Evolutionary conservation across 1,140 invertebrate genomes (phyloP).

Genomic region (Drosophila chauvacae): DNA sequence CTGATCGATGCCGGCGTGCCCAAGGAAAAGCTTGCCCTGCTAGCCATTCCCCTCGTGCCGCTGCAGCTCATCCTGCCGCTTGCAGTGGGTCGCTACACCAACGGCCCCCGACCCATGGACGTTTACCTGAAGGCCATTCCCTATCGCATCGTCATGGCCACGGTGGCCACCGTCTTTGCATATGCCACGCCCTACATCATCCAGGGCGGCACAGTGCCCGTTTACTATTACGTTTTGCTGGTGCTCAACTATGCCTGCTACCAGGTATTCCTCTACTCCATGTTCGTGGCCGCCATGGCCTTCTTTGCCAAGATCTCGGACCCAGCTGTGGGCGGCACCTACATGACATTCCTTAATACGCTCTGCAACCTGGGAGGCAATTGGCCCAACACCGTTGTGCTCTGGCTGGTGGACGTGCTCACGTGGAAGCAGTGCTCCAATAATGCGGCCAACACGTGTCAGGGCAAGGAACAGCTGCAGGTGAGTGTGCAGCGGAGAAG

Average conservation of each 20-base stretch:
- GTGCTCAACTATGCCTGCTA: slow-evolving; percentile 93
- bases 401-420: slow-evolving; percentile 96
- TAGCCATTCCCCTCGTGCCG: slow-evolving; percentile 96
- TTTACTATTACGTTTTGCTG: slow-evolving; percentile 92
- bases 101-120: slow-evolving; percentile 94
- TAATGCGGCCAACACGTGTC: slow-evolving; percentile 86
- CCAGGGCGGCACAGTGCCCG: slow-evolving; percentile 88
- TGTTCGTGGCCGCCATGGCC: slow-evolving; percentile 90
- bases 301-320: slow-evolving; percentile 87
- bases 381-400: slow-evolving; percentile 96
- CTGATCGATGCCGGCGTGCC: slow-evolving; percentile 97
- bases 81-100: slow-evolving; percentile 94
- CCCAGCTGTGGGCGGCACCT: slow-evolving; percentile 98
- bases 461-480: slow-evolving; percentile 85
- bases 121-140: slow-evolving; percentile 96
- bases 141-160: slow-evolving; percentile 92
- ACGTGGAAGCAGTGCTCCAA: slow-evolving; percentile 91
- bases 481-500: slow-evolving; percentile 40
- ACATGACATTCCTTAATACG: slow-evolving; percentile 99
- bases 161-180: slow-evolving; percentile 93
- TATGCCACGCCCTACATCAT: slow-evolving; percentile 93
- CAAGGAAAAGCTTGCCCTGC: slow-evolving; percentile 96
- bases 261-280: slow-evolving; percentile 90
- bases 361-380: slow-evolving; percentile 98
- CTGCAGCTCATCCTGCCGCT: slow-evolving; percentile 97